Conservation (phyloP, 1,140 invertebrate genomes). For the Panonychus citri region DNA sequence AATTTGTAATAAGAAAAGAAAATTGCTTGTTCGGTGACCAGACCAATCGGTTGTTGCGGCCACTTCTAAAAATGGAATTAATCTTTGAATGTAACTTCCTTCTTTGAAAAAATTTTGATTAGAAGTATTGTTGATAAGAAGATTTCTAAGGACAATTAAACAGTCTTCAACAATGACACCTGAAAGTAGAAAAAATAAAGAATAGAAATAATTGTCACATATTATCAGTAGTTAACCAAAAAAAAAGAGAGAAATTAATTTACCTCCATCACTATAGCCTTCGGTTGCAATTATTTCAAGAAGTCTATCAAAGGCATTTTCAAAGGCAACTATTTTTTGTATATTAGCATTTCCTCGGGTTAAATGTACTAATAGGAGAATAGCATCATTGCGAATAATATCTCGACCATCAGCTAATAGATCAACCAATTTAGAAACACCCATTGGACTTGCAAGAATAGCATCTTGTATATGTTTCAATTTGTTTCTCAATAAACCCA, state of each 20-base stretch:
- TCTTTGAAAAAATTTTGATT: constrained; percentile 99
- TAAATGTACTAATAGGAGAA: constrained; percentile 73
- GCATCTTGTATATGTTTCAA: constrained; percentile 84
- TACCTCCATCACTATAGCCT: constrained; percentile 66
- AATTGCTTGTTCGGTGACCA: constrained; percentile 42
- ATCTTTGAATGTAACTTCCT: constrained; percentile 61
- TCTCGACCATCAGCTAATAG: constrained; percentile 74
- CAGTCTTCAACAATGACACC: constrained; percentile 91
- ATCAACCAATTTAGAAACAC: constrained; percentile 94
- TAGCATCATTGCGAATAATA: constrained; percentile 83
- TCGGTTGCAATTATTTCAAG: constrained; percentile 81
- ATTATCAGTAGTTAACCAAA: neutral
- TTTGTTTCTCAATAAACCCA: constrained; percentile 46
- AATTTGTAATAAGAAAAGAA: constrained; percentile 34
- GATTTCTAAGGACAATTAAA: constrained; percentile 73
- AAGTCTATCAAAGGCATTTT: constrained; percentile 89
- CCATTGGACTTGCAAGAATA: constrained; percentile 79
- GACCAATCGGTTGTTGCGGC: constrained; percentile 59
- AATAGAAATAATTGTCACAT: neutral
- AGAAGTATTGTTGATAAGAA: constrained; percentile 80
- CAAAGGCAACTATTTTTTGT: constrained; percentile 98
- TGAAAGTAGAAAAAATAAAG: constrained; percentile 20
- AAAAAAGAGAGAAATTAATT: too few species aligned
- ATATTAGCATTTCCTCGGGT: constrained; percentile 92
- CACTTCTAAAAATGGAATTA: constrained; percentile 63